Base-by-base conservation (phyloP, 2,797 vertebrate species). In the Jordanella pulchra region DNA sequence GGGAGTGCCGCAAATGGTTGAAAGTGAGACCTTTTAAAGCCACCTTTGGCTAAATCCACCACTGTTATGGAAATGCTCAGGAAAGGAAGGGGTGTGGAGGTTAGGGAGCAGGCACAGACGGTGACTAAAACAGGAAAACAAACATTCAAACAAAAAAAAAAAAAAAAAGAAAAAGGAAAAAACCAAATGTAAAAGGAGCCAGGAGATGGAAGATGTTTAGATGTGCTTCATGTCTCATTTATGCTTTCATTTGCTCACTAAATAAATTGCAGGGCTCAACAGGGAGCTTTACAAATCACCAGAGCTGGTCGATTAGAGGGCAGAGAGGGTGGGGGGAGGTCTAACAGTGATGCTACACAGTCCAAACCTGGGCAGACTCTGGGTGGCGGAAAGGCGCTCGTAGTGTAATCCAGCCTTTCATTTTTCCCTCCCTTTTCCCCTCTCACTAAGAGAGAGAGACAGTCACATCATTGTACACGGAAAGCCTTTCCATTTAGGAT, bases 401-500 rank as follows among this genome's bases (percentile, higher is more conserved):
- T 61, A 88, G 78, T 75, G 17, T 81, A 84, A 80, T 71, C 85
- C 84, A 71, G 80, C 78, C 81, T 85, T 76, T 84, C 70, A 82
- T 81, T 74, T 78, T 77, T 80, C 71, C 76, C 77, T 82, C 69
- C 61, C 76, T 80, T 77, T 83, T 76, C 85, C 73, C 80, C 71
- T 48, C 76, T 7, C 2, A 87, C 47, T 48, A 21, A 4, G 47
- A 14, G 45, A 86, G 85, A 83, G 80, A 89, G 87, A 93, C 89
- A 93, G 89, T 90, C 89, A 88, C 84, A 78, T 93, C 91, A 92
- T 92, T 94, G 90, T 94, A 89, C 82, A 72, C 83, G 86, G 79
- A 80, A 87, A 74, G 81, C 82, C 72, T 89, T 70, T 85, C 84
- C 85, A 89, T 91, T 91, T 84, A 87, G 87, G 88, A 89, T 73